phyloP scores from a whole-genome alignment of 2,888 invertebrate species.

The Synanthedon tipuliformis region DNA sequence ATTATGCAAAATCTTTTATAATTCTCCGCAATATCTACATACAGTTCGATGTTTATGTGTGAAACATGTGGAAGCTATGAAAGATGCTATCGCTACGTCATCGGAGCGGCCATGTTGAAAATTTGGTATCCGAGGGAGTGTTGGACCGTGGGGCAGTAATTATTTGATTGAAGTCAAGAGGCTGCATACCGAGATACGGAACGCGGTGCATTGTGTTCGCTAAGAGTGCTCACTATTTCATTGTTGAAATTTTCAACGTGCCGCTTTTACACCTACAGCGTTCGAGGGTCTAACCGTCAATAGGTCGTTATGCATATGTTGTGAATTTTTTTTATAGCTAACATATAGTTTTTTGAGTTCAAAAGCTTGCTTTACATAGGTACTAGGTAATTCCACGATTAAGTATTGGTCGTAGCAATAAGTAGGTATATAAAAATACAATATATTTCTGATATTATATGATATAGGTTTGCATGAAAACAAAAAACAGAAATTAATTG shows the following conservation, averaged over 20 bases:
- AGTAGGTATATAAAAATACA: too few relatives aligned
- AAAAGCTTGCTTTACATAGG: too few relatives aligned
- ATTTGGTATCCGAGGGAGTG: slow-evolving; percentile 51
- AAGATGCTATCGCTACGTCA: too few relatives aligned
- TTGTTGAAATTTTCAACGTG: slow-evolving; percentile 44
- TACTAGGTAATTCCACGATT: too few relatives aligned
- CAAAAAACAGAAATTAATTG: too few relatives aligned
- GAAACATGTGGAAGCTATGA: slow-evolving; percentile 9
- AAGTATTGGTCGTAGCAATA: too few relatives aligned
- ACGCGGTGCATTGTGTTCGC: slow-evolving; percentile 43
- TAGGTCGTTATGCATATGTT: slow-evolving; percentile 6
- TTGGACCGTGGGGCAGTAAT: slow-evolving; percentile 67
- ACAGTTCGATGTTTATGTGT: too few relatives aligned
- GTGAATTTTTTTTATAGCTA: neutral
- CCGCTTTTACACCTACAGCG: slow-evolving; percentile 53
- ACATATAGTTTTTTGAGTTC: too few relatives aligned
- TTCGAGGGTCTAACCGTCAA: slow-evolving; percentile 54
- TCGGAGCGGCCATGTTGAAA: slow-evolving; percentile 63
- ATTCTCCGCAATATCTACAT: too few relatives aligned
- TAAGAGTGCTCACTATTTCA: slow-evolving; percentile 19
- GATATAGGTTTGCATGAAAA: too few relatives aligned
- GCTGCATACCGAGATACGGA: slow-evolving; percentile 59
- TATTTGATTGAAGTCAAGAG: slow-evolving; percentile 69
- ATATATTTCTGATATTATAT: too few relatives aligned
- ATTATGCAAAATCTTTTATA: slow-evolving; percentile 67